Evolutionary conservation across 2,888 invertebrate genomes (phyloP), one percentile per base, ranked within the genome.

Genomic region (Tenthredo scrophulariae): DNA sequence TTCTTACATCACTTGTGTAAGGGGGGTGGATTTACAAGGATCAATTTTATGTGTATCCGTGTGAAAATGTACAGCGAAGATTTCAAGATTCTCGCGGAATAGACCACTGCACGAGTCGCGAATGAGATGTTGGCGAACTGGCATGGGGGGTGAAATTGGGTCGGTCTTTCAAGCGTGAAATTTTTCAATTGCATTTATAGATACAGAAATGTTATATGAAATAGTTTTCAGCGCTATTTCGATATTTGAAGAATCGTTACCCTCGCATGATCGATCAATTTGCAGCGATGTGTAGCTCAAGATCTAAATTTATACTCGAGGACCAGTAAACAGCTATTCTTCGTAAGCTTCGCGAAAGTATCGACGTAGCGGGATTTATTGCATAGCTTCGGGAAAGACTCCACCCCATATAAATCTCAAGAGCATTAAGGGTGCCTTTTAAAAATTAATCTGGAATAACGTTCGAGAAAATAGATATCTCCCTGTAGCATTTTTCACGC

Each of bases 341-440:
- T n/a, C 22, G 77, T 50, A 77, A 77, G 77, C 77, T 77, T 77
- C 1, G 46, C 50, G 77, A 77, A 50, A 77, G 77, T 77, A 77
- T 77, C 77, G 77, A 77, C 77, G 77, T 77, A n/a, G 29, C 18
- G 77, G 50, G 54, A 77, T 77, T 77, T 77, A 77, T 77, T 77
- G 33, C 77, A 54, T 54, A 77, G 77, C 77, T 77, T 54, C 46
- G 54, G 77, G 54, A 50, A 54, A 54, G 33, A 77, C 54, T 77
- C 46, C 46, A 10, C 46, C 26, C 50, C 13, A 77, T 54, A 54
- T 77, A 77, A 77, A 77, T 77, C 77, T 77, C 77, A 54, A 54
- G 77, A 54, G 77, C 50, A 77, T 77, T 77, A 77, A 77, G 54
- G 54, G 77, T 26, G 54, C 77, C 77, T n/a, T 77, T 54, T 77